Evolutionary conservation across 1,140 invertebrate genomes (phyloP).

Genomic region (Heliconius eleuchia): DNA sequence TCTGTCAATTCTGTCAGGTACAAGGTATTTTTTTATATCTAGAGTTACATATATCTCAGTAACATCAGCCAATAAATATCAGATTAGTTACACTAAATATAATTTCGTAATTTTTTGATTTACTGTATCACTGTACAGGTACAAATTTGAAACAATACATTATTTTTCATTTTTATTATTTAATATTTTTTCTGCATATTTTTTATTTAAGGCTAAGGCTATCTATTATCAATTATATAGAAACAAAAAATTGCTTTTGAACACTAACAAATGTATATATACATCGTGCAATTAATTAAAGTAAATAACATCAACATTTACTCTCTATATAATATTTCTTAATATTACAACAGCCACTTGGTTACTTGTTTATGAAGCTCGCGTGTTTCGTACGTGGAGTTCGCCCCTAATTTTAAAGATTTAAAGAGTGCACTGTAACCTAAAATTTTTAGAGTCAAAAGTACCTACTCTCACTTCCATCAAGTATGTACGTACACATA

Average conservation of each 20-base stretch:
- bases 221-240: not conserved
- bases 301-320: not conserved
- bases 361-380: slow-evolving; percentile 8
- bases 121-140: too few species aligned
- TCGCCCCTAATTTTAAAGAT: slow-evolving; percentile 13
- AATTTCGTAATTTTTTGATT: too few species aligned
- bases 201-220: not conserved
- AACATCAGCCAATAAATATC: too few species aligned
- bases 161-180: too few species aligned
- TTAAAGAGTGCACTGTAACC: slow-evolving; percentile 4
- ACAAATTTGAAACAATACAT: too few species aligned
- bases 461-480: not conserved
- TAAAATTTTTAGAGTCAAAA: slow-evolving; percentile 15
- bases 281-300: not conserved
- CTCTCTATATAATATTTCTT: slow-evolving; percentile 5
- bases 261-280: not conserved
- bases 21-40: not conserved
- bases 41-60: not conserved
- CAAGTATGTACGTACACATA: not conserved
- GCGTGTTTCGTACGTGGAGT: slow-evolving; percentile 7
- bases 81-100: too few species aligned
- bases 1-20: not conserved
- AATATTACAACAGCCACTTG: slow-evolving; percentile 1
- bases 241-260: not conserved
- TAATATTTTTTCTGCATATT: too few species aligned